A percentile compares a stretch with the other conserved stretches of the same genome.
Evolutionary conservation across 2,113 vertebrate genomes (phyloP).

Genomic region (Corvus hawaiiensis): DNA sequence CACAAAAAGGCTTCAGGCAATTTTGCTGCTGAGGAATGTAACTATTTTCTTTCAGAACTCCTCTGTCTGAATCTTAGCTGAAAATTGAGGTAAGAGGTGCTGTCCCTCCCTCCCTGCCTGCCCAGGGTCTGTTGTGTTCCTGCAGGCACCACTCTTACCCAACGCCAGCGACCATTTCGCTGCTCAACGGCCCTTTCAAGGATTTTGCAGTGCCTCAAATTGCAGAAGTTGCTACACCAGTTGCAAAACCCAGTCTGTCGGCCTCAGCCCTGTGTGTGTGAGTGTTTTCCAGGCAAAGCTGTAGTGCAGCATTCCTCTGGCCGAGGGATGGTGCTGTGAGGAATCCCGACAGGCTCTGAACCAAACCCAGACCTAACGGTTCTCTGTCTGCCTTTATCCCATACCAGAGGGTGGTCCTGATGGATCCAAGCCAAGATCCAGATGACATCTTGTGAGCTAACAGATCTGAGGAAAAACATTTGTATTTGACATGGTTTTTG

Average conservation of each 20-base stretch:
- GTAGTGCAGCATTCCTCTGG: neutral
- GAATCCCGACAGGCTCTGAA: neutral
- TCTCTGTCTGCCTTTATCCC: neutral
- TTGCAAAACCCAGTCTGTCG: neutral
- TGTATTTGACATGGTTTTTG: slow-evolving; percentile 64
- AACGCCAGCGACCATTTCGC: fast-evolving
- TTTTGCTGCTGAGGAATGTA: neutral
- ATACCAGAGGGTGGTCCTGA: slow-evolving; percentile 52
- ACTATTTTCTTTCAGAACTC: neutral
- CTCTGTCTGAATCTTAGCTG: neutral
- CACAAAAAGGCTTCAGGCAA: neutral
- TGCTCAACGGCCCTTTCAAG: neutral
- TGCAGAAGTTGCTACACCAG: neutral
- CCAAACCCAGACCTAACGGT: neutral
- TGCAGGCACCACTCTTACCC: neutral
- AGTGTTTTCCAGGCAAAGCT: neutral
- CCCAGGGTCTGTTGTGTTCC: neutral
- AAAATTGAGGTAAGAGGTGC: neutral
- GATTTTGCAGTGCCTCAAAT: neutral
- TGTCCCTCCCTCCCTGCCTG: neutral
- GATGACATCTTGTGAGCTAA: slow-evolving; percentile 47
- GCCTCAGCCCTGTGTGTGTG: fast-evolving
- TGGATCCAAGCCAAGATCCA: slow-evolving; percentile 50
- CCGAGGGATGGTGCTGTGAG: neutral
- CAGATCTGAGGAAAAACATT: slow-evolving; percentile 64